phyloP scores from a whole-genome alignment of 2,797 vertebrate genomes.

The Zalophus californianus region DNA sequence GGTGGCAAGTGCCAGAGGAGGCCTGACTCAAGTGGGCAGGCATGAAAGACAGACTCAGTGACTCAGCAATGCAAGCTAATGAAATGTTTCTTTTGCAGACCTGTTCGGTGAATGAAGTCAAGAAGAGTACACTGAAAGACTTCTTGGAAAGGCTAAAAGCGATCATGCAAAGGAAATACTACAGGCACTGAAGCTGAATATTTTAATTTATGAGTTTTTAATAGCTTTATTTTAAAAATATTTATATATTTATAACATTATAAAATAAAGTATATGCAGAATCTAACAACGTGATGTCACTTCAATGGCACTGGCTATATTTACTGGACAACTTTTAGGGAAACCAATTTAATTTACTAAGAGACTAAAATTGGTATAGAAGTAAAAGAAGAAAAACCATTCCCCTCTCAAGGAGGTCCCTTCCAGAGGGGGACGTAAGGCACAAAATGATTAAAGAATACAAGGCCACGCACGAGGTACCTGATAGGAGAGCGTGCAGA shows the following conservation, averaged over 20 bases:
- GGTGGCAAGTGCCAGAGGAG: background rate
- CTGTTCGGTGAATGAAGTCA: conserved; percentile 64
- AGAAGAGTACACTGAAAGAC: conserved; percentile 45
- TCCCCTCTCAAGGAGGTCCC: background rate
- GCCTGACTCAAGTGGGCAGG: background rate
- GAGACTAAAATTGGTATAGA: background rate
- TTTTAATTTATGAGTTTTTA: conserved; percentile 77
- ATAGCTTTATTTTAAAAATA: conserved; percentile 77
- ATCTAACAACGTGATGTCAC: background rate
- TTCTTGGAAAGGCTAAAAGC: conserved; percentile 72
- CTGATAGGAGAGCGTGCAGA: background rate
- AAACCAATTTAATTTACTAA: background rate
- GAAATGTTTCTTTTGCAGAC: conserved; percentile 50
- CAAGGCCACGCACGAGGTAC: background rate
- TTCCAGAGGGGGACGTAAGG: background rate
- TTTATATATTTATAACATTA: conserved; percentile 87
- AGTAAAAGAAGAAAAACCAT: background rate
- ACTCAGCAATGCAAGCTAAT: conserved; percentile 6
- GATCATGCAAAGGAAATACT: conserved; percentile 54
- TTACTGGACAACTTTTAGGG: background rate
- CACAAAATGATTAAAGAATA: background rate
- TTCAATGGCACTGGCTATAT: background rate
- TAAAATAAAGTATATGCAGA: conserved; percentile 86
- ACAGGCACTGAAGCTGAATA: background rate
- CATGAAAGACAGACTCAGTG: background rate